Base-by-base conservation (phyloP, 2,888 invertebrate species). In the Clunio marinus region DNA sequence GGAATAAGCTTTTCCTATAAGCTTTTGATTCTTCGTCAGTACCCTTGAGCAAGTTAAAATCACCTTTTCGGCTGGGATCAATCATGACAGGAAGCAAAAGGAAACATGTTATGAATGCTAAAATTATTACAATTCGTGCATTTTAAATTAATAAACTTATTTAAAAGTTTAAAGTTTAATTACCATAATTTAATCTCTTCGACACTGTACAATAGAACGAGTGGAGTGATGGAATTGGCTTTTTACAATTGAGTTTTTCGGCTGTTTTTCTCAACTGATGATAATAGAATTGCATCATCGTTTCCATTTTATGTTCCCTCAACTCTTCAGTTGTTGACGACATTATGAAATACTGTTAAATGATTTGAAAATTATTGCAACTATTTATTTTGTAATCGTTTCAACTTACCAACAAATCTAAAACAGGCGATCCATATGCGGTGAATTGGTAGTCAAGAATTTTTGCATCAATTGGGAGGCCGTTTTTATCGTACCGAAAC, bases 181-280 rank as follows among this genome's bases (percentile, higher is more conserved):
- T 55, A 68, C 68, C 68, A 28, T 68, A 68, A 17, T 58, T 41
- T 27, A 8, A 37, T 45, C 37, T 58, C 25, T 58, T 68, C 4
- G 24, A 25, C n/a, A 57, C n/a, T 27, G 57, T 37, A 17, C 25
- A 17, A n/a, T 57, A 32, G 37, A 68, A 68, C 3, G 4, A 20
- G 8, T 68, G 68, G 8, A 68, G 28, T 8, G 68, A 17, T 25
- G 41, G 58, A 15, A 68, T 37, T 58, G 35, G 24, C 58, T 41
- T 58, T 13, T 68, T 41, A 17, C 58, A 58, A 5, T 22, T 8
- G 3, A 68, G 27, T 27, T 27, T 35, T 7, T 1, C 17, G 10
- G 58, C 25, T 8, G 58, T 17, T 5, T 32, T n/a, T n/a, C 41
- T 68, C 15, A 68, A 7, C 41, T 68, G 27, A 13, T 68, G 41